Percentiles rank a stretch among this genome's conserved stretches.
Conservation (phyloP, 2,888 invertebrate species). For the Apotomis turbidana region DNA sequence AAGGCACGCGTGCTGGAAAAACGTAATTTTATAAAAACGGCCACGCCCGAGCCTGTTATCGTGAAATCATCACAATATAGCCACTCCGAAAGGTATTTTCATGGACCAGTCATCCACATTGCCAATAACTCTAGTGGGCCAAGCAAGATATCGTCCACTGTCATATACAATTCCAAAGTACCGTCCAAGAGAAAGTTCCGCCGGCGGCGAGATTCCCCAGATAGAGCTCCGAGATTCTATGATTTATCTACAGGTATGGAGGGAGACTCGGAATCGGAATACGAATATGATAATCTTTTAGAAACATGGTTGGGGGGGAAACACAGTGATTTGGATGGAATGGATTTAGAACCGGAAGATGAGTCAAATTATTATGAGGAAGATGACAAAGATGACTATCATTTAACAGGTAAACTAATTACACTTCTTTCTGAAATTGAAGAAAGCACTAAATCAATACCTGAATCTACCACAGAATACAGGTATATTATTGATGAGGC, state of each 20-base stretch:
- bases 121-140: not conserved
- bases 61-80: slow-evolving; percentile 46
- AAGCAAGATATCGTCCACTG: not conserved
- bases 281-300: slow-evolving; percentile 64
- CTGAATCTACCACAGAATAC: too few species aligned
- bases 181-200: not conserved
- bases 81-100: slow-evolving; percentile 52
- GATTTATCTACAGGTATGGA: too few species aligned
- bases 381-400: slow-evolving; percentile 66
- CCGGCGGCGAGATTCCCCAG: slow-evolving; percentile 45
- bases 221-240: slow-evolving; percentile 70
- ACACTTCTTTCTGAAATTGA: too few species aligned
- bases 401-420: too few species aligned
- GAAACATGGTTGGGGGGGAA: slow-evolving; percentile 45
- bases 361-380: slow-evolving; percentile 53
- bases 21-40: slow-evolving; percentile 46
- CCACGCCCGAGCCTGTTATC: slow-evolving; percentile 47
- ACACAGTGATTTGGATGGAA: slow-evolving; percentile 9
- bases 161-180: not conserved
- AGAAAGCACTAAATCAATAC: too few species aligned
- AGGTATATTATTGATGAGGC: too few species aligned
- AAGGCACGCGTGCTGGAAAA: slow-evolving; percentile 58
- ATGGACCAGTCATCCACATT: not conserved
- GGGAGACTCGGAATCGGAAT: slow-evolving; percentile 49
- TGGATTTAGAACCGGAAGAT: slow-evolving; percentile 41